A percentile compares a stretch with the other conserved stretches of the same genome.
Evolutionary conservation across 2,888 invertebrate species (phyloP).

Genomic region (Drosophila meridiana): DNA sequence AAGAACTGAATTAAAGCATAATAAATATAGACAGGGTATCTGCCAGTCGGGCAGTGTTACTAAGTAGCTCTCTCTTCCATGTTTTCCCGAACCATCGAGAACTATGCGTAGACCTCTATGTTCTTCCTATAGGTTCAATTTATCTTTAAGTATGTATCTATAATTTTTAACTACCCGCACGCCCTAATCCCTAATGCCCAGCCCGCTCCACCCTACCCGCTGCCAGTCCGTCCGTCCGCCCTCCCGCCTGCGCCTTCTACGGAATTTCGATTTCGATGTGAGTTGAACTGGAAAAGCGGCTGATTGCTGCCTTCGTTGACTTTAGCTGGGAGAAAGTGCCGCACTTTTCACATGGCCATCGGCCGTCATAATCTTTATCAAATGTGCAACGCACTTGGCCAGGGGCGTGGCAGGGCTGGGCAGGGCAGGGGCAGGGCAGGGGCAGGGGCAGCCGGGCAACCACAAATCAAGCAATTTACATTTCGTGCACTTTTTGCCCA

Average conservation of each 20-base stretch:
- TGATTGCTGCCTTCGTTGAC: conserved; percentile 9
- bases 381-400: conserved; percentile 47
- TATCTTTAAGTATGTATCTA: not conserved
- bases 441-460: conserved; percentile 5
- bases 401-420: not conserved
- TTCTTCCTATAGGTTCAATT: not conserved
- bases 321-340: conserved; percentile 65
- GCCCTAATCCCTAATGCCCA: conserved; percentile 1
- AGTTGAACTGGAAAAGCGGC: conserved; percentile 49
- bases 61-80: not conserved
- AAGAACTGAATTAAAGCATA: not conserved
- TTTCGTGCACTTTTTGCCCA: conserved; percentile 60
- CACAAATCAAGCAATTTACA: conserved; percentile 75
- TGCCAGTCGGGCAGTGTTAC: not conserved
- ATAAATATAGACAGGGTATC: not conserved
- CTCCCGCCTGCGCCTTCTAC: conserved; percentile 10
- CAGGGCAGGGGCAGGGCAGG: not conserved
- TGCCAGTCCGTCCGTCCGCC: not conserved
- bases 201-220: not conserved
- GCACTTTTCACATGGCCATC: conserved; percentile 66
- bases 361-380: conserved; percentile 69
- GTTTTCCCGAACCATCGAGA: not conserved
- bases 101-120: not conserved
- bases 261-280: conserved; percentile 52
- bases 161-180: conserved; percentile 1